Base-by-base conservation (phyloP, 2,888 invertebrate species). In the Sarcophaga caerulescens region DNA sequence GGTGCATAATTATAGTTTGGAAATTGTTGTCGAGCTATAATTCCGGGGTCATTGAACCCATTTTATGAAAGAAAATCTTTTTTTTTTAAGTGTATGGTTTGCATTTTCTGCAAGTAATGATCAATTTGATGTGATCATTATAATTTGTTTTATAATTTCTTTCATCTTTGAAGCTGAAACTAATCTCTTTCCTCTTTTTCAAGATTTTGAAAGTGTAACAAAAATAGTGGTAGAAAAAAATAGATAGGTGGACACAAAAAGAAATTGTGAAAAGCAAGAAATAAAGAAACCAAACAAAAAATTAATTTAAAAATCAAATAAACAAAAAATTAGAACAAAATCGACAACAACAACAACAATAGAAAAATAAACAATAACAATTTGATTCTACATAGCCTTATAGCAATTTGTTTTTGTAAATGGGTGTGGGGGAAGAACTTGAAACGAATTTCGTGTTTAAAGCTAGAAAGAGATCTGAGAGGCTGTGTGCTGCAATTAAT, bases 161-260 rank as follows among this genome's bases (percentile, higher is more conserved):
- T 62, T 62, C 21, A 44, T 59, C 52, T 35, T 17, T 19, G 35
- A 35, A 44, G 60, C 21, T 52, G 70, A 21, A 63, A 79, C 14
- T 5, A 60, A 23, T 47, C 25, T n/a, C n/a, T n/a, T n/a, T n/a
- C n/a, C 68, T 19, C 52, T 17, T 70, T 35, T 35, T 14, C 14
- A 59, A n/a, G 47, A 52, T 68, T 81, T 74, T 60, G 60, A 74
- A 74, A 74, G 74, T 80, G 80, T 80, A 73, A 35, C 10, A 10
- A 8, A 0, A 80, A 80, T 68, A 79, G 47, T 66, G 35, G 19
- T 2, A 4, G 5, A 5, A 45, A 69, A 21, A 68, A 78, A 65
- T n/a, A n/a, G n/a, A 21, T 65, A 62, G 65, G 21, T 80, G 65
- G 65, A 71, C 57, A 19, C 45, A 25, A 25, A 75, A 63, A 59